A percentile compares a stretch with the other conserved stretches of the same genome.
phyloP scores from a whole-genome alignment of 2,888 invertebrate genomes.

The Mesorhabditis belari region DNA sequence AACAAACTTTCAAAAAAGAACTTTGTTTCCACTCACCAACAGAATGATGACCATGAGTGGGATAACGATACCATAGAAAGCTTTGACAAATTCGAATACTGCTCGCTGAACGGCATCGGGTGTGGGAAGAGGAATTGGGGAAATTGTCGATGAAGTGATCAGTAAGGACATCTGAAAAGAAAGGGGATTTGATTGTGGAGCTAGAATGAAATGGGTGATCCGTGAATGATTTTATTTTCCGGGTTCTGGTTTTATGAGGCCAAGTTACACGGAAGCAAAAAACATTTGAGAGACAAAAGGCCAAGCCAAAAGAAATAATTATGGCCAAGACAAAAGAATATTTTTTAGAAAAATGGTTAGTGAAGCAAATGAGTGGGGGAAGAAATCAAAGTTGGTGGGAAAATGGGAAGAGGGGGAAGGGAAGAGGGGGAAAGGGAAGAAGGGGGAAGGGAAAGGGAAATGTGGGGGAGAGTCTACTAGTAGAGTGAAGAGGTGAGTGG shows the following conservation, averaged over 20 bases:
- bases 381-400: slow-evolving; percentile 10
- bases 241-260: too few relatives aligned
- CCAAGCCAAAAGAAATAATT: too few relatives aligned
- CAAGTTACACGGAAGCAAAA: too few relatives aligned
- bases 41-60: slow-evolving; percentile 45
- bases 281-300: too few relatives aligned
- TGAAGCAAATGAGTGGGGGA: slow-evolving; percentile 4
- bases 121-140: too few relatives aligned
- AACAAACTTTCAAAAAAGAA: not conserved
- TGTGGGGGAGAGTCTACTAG: too few relatives aligned
- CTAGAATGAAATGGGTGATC: not conserved
- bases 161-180: slow-evolving; percentile 4
- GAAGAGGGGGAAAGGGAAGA: not conserved
- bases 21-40: slow-evolving; percentile 20
- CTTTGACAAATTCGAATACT: slow-evolving; percentile 13
- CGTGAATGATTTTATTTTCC: not conserved
- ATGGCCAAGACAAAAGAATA: too few relatives aligned
- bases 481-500: too few relatives aligned
- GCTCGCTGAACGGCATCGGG: too few relatives aligned
- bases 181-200: slow-evolving; percentile 10
- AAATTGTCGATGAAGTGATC: not conserved
- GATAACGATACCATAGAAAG: slow-evolving; percentile 38
- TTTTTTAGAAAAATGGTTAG: too few relatives aligned
- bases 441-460: not conserved
- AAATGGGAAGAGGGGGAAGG: slow-evolving; percentile 2